Base-by-base conservation (phyloP, 2,797 vertebrate species). In the Leuciscus waleckii region DNA sequence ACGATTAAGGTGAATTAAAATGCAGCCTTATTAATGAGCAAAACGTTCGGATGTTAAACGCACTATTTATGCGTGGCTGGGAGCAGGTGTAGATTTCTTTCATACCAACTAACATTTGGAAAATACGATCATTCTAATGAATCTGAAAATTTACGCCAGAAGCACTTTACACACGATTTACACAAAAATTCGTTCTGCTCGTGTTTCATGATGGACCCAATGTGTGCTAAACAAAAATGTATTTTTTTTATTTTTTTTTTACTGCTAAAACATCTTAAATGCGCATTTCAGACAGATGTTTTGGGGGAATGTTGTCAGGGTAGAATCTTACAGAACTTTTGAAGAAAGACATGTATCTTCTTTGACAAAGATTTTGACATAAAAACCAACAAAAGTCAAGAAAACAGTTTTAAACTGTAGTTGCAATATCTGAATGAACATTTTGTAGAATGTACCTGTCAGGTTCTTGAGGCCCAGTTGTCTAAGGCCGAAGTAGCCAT, bases 391-490 rank as follows among this genome's bases (percentile, higher is more conserved):
- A 32, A 29, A 29, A 29, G 63, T 13, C 63, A 65, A 65, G 26
- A 32, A 67, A 51, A 21, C 1, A 1, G 11, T 37, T 23, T 61
- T 2, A 37, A 61, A 26, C 35, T 14, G 1, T 7, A 78, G 56
- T 39, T 37, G 9, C 32, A 32, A 67, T 35, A 68, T 7, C 32
- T 19, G 29, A 32, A 39, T 16, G 6, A 2, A 43, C 23, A 43
- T 21, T 32, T 9, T 39, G 7, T 16, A 23, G 5, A 68, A 21
- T 37, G 37, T 75, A 89, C 98, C 98, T 2, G 98, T 99, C 87
- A 99, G 94, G 88, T 98, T 99, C 87, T 95, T 97, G 89, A 99
- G 86, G 23, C 98, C 98, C 63, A 99, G 93, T 85, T 98, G 97
- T 63, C 97, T 96, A 49, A 99, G 95, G n/a, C 98, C 98, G 3